These are phyloP conservation scores for Peromyscus leucopus DNA, from an alignment of 2,113 vertebrate species.

Conservation along the genomic window DNA sequence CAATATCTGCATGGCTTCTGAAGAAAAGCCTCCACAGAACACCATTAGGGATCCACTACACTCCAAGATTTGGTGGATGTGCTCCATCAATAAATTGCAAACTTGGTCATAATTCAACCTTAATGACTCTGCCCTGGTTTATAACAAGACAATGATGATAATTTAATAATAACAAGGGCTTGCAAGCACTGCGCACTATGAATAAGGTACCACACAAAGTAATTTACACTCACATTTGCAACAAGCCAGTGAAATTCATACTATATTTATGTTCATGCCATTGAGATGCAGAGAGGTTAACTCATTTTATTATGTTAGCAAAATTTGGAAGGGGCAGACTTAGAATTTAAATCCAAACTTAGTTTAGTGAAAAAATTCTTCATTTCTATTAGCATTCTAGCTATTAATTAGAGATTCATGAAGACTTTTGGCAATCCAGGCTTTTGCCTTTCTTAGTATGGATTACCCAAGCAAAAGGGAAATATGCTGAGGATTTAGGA, in stretches of 20 bases:
- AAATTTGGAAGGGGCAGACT: neutral
- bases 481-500: neutral
- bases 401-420: neutral
- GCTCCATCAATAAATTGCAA: neutral
- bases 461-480: neutral
- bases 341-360: neutral
- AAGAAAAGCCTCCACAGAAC: neutral
- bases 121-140: neutral
- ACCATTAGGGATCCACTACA: neutral
- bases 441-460: neutral
- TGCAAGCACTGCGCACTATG: neutral
- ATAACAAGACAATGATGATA: neutral
- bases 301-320: neutral
- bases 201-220: neutral
- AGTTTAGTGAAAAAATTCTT: neutral
- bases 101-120: neutral
- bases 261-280: neutral
- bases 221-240: conserved; percentile 22
- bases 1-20: neutral
- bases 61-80: neutral
- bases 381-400: neutral
- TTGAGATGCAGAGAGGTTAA: neutral
- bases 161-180: neutral
- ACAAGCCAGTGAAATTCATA: neutral
- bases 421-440: neutral